Evolutionary conservation across 2,797 vertebrate species (phyloP), one percentile per base, ranked within the genome.

Genomic region (Coluber constrictor): DNA sequence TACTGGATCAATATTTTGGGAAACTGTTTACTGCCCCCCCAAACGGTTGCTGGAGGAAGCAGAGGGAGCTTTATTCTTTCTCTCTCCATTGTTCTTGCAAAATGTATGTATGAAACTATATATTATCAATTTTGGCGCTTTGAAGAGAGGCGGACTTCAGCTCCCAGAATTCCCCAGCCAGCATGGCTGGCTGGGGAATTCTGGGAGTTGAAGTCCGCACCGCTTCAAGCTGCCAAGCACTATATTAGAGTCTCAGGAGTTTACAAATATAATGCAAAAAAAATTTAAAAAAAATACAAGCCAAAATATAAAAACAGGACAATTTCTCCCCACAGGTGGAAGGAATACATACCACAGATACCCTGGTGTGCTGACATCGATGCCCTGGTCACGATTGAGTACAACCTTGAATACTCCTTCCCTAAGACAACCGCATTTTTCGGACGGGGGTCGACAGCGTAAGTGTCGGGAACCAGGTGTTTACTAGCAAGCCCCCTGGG

Each of bases 341-440:
- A 97, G 2, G 97, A 96, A 56, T 97, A 97, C 18, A 74, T 97
- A n/a, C 96, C 96, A 0, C 95, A 94, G 11, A 93, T 95, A 61
- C 97, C 97, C 0, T 91, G 90, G 55, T 91, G 90, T 10, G 90
- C 57, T 2, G 57, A 93, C n/a, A 51, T 93, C 0, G 90, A 93
- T 32, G 12, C 90, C 0, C 1, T 1, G 2, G 2, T 2, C 2
- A 56, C 47, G 0, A 43, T 89, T 1, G 93, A 93, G 32, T 57
- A 57, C 66, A 89, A 93, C 56, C 83, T 93, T 51, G 32, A 66
- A 51, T 93, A 89, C 51, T 93, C 93, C 3, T 89, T 91, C 57
- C 90, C 90, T 27, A 93, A 93, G 89, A 1, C 51, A 18, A 89
- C 90, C 0, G 90, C 93, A 16, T 93, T 93, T 20, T 93, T 91